A percentile compares a stretch with the other conserved stretches of the same genome.
phyloP scores from a whole-genome alignment of 2,888 invertebrate genomes.

The Plagiodera versicolora region DNA sequence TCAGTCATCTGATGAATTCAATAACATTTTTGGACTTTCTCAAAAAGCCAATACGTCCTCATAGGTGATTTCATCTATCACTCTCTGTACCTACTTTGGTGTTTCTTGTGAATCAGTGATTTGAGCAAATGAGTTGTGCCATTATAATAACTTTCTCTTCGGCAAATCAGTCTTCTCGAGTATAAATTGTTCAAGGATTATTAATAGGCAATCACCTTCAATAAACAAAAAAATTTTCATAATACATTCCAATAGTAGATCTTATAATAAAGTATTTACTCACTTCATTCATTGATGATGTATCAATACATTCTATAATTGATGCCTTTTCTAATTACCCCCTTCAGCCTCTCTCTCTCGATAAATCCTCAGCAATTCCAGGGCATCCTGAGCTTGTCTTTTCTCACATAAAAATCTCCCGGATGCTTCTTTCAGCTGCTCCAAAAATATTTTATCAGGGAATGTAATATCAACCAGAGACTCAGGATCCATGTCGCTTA shows the following conservation, averaged over 20 bases:
- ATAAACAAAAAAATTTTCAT: slow-evolving; percentile 22
- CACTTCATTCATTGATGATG: neutral
- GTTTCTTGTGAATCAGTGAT: slow-evolving; percentile 35
- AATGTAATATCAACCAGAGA: slow-evolving; percentile 78
- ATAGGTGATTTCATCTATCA: neutral
- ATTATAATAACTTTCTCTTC: slow-evolving; percentile 37
- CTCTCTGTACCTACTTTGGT: slow-evolving; percentile 10
- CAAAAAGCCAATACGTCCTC: slow-evolving; percentile 1
- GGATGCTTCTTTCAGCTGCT: slow-evolving; percentile 81
- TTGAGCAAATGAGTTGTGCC: slow-evolving; percentile 45
- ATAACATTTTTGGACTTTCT: slow-evolving; percentile 1
- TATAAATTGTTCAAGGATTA: slow-evolving; percentile 24
- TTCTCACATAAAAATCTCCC: slow-evolving; percentile 73
- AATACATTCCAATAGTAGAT: too few species aligned
- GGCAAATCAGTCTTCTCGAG: slow-evolving; percentile 45
- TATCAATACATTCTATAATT: slow-evolving; percentile 7
- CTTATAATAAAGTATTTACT: too few species aligned
- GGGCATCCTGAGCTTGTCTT: slow-evolving; percentile 83
- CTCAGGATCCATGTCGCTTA: slow-evolving; percentile 89
- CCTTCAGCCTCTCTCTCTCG: slow-evolving; percentile 51
- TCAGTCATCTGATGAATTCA: slow-evolving; percentile 10
- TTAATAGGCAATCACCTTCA: slow-evolving; percentile 35
- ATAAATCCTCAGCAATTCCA: slow-evolving; percentile 80
- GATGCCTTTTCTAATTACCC: slow-evolving; percentile 26
- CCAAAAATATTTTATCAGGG: slow-evolving; percentile 74